Conservation (phyloP, 2,888 invertebrate species). For the Coleophora flavipennella region DNA sequence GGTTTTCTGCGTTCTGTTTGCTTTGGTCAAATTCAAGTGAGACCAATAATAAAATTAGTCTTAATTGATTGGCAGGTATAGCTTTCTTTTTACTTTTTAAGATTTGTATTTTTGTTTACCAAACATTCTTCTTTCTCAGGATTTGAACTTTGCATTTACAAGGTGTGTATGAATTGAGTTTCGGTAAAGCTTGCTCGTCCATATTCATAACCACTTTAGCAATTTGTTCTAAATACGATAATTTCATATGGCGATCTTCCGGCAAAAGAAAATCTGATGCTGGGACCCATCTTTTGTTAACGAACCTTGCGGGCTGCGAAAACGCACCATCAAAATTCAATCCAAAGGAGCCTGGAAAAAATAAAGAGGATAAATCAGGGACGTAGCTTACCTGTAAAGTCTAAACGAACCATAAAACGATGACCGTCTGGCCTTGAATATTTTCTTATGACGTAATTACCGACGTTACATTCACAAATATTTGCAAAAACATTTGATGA, state of each 20-base stretch:
- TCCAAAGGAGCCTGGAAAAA: slow-evolving; percentile 60
- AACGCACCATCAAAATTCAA: slow-evolving; percentile 65
- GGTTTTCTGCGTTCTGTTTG: too few species aligned
- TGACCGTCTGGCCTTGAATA: too few species aligned
- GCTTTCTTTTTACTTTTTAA: too few species aligned
- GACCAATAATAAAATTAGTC: too few species aligned
- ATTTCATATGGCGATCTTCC: slow-evolving; percentile 42
- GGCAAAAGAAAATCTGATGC: slow-evolving; percentile 43
- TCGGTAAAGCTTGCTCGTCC: slow-evolving; percentile 33
- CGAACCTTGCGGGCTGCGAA: slow-evolving; percentile 69
- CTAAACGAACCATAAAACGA: too few species aligned
- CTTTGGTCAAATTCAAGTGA: too few species aligned
- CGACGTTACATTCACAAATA: too few species aligned
- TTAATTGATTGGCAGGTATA: too few species aligned
- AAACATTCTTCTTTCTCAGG: slow-evolving; percentile 23
- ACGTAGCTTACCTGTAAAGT: too few species aligned
- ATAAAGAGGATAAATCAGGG: too few species aligned
- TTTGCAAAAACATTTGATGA: too few species aligned
- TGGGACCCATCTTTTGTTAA: slow-evolving; percentile 57
- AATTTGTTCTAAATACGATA: slow-evolving; percentile 45
- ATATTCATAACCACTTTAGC: slow-evolving; percentile 35
- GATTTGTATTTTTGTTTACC: slow-evolving; percentile 6
- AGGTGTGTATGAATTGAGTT: slow-evolving; percentile 27
- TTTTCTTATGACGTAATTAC: too few species aligned
- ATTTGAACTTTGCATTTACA: slow-evolving; percentile 35